Percentiles rank a stretch among this genome's conserved stretches.
phyloP scores from a whole-genome alignment of 2,888 invertebrate species.

The Cephalotes varians region DNA sequence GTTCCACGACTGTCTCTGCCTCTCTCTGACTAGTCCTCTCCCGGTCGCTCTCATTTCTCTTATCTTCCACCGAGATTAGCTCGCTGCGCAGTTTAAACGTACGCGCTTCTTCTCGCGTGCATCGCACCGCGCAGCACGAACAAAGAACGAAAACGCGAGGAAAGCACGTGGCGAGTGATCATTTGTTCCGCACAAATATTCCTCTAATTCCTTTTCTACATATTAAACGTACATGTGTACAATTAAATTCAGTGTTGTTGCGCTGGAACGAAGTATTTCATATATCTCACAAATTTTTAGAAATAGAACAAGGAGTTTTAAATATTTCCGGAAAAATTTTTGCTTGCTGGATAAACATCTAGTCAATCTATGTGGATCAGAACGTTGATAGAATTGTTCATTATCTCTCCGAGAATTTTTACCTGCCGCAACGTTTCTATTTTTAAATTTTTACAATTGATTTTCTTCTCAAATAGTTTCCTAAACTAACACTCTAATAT shows the following conservation, averaged over 20 bases:
- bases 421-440: too few relatives aligned
- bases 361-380: too few relatives aligned
- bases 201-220: not conserved
- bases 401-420: too few relatives aligned
- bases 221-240: not conserved
- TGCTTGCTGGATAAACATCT: too few relatives aligned
- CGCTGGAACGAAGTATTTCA: not conserved
- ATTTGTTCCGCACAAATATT: conserved; percentile 10
- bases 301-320: not conserved
- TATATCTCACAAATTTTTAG: not conserved
- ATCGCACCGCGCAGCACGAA: conserved; percentile 55
- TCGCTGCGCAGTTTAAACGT: conserved; percentile 79
- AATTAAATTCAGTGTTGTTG: not conserved
- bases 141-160: conserved; percentile 61
- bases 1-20: conserved; percentile 38
- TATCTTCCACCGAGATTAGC: conserved; percentile 77
- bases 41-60: conserved; percentile 72
- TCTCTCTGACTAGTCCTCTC: conserved; percentile 49
- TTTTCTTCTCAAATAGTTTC: too few relatives aligned
- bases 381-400: too few relatives aligned
- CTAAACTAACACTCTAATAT: too few relatives aligned
- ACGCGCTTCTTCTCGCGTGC: conserved; percentile 50
- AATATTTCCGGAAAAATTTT: too few relatives aligned
- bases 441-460: too few relatives aligned
- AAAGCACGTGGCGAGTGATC: conserved; percentile 21